These are phyloP conservation scores for Dusona sp. DNA, from an alignment of 2,888 invertebrate genomes.

Conservation along the genomic window DNA sequence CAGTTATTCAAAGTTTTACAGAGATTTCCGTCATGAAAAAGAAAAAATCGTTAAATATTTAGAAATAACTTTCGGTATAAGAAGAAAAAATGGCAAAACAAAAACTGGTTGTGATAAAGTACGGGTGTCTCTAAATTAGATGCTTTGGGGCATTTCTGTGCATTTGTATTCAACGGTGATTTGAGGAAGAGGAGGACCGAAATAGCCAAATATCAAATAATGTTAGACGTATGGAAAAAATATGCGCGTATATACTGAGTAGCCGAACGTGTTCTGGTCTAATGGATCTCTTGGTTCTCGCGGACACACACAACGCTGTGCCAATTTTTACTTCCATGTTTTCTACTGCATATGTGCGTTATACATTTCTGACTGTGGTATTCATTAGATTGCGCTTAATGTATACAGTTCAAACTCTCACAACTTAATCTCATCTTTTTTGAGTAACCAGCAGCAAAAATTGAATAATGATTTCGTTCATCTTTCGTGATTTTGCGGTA, in stretches of 20 bases:
- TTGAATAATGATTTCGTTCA: background rate
- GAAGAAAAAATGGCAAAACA: background rate
- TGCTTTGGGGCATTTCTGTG: background rate
- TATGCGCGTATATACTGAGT: slow-evolving; percentile 47
- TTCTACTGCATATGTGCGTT: slow-evolving; percentile 31
- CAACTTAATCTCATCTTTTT: background rate
- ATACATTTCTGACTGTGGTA: slow-evolving; percentile 20
- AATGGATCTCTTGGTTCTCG: slow-evolving; percentile 69
- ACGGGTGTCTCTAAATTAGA: background rate
- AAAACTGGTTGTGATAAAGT: background rate
- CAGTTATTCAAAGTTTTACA: background rate
- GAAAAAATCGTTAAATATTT: background rate
- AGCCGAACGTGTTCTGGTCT: slow-evolving; percentile 76
- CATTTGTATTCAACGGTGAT: background rate
- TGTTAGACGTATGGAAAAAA: slow-evolving; percentile 36
- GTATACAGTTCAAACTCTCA: slow-evolving; percentile 23
- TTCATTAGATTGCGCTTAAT: slow-evolving; percentile 13
- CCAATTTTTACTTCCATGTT: slow-evolving; percentile 66
- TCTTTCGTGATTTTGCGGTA: background rate
- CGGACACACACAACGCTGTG: slow-evolving; percentile 47
- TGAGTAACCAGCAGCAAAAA: background rate
- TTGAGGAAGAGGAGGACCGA: background rate
- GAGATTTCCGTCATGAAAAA: background rate
- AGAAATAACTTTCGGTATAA: background rate
- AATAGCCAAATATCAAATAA: slow-evolving; percentile 2